Evolutionary conservation across 2,888 invertebrate species (phyloP), one percentile per base, ranked within the genome.

Genomic region (Urechis unicinctus): DNA sequence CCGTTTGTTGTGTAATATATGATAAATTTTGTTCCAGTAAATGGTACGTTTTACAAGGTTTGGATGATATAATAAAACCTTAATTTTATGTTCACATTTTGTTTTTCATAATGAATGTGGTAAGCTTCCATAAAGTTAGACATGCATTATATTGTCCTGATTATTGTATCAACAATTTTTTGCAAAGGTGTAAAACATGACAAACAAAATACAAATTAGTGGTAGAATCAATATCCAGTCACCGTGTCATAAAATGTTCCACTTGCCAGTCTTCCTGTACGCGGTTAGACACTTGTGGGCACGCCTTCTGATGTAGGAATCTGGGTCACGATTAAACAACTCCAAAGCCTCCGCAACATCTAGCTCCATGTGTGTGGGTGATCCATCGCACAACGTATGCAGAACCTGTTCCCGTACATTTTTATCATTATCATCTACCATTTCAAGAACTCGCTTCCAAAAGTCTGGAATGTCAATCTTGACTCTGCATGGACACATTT

Each of bases 401-500:
- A 75, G 60, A 22, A 74, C 75, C 65, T 74, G 71, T 52, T 62
- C 64, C 56, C 75, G 62, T 36, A 75, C 75, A 49, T 66, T 68
- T 9, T 60, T 54, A 5, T 64, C 68, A 26, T 67, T 66, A 59
- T 75, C 75, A 29, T 66, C 55, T 0, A 67, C 56, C 74, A 75
- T 74, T 59, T 71, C 70, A 28, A 73, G 53, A 1, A 75, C 72
- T 36, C 75, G 57, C 5, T 61, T 61, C 74, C 74, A 75, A 65
- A 75, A 75, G 28, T 69, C 70, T 4, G 62, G 59, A 9, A 73
- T 64, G 59, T 75, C 73, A 21, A 63, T 60, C 57, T 73, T 68
- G n/a, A 75, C 75, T 43, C 73, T 61, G 61, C 75, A 75, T 1
- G 75, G 75, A 58, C 75, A 75, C 71, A 75, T 75, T 61, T 75